A percentile compares a stretch with the other conserved stretches of the same genome.
Evolutionary conservation across 2,113 vertebrate genomes (phyloP).

Genomic region (Hippoglossus stenolepis): DNA sequence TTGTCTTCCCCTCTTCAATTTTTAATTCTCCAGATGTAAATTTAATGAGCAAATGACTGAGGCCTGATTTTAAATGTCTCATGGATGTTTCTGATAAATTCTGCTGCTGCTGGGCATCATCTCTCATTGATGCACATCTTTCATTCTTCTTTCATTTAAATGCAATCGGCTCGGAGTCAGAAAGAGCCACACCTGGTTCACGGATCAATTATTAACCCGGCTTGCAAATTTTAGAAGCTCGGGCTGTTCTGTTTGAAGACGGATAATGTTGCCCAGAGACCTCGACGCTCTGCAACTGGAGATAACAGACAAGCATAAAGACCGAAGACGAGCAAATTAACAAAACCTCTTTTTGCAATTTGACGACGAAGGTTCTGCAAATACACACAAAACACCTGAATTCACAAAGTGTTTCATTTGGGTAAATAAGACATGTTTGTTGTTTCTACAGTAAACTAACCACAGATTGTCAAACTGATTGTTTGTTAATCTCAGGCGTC

Average conservation of each 20-base stretch:
- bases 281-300: no score
- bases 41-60: conserved; percentile 40
- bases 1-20: conserved; percentile 2
- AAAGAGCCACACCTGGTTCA: background rate
- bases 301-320: no score
- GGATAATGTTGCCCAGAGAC: no score
- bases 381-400: no score
- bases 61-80: conserved; percentile 18
- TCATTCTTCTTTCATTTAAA: conserved; percentile 15
- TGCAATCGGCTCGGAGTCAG: conserved; percentile 3
- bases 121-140: conserved; percentile 23
- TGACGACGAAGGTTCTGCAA: no score
- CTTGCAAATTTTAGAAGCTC: conserved; percentile 5
- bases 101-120: conserved; percentile 6
- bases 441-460: no score
- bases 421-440: no score
- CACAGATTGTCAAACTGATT: no score
- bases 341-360: no score
- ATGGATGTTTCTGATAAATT: conserved; percentile 17
- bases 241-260: conserved; percentile 6
- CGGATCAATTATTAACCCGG: conserved; percentile 36
- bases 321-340: no score
- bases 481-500: no score
- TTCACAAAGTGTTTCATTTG: no score
- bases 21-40: conserved; percentile 19